phyloP scores from a whole-genome alignment of 2,797 vertebrate species.

The Mycteria americana region DNA sequence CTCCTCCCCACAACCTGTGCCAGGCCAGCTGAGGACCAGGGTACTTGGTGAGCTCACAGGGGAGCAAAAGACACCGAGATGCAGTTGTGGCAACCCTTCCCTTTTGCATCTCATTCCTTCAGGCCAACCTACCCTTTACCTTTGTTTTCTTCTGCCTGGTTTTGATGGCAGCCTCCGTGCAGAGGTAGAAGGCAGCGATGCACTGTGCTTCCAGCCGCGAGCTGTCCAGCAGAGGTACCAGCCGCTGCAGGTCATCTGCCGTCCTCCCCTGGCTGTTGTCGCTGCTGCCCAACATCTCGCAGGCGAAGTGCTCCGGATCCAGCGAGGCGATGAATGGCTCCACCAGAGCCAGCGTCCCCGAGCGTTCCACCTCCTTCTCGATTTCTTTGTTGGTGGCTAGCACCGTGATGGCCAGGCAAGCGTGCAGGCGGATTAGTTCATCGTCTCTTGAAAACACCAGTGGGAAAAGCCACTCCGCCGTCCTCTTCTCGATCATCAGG shows the following conservation, averaged over 20 bases:
- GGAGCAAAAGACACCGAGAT: background rate
- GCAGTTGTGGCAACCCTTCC: background rate
- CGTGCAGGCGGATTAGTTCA: conserved; percentile 89
- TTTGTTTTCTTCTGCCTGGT: conserved; percentile 91
- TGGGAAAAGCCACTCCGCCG: conserved; percentile 95
- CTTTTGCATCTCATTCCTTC: background rate
- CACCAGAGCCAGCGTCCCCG: conserved; percentile 93
- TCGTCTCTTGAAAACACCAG: conserved; percentile 95
- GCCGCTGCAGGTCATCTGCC: conserved; percentile 88
- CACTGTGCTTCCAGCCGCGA: conserved; percentile 92
- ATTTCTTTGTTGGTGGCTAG: conserved; percentile 93
- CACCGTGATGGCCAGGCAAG: conserved; percentile 91
- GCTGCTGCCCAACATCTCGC: conserved; percentile 83
- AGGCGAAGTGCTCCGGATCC: conserved; percentile 88
- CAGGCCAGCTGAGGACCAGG: rapidly evolving
- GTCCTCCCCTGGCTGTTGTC: conserved; percentile 91
- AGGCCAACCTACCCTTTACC: conserved; percentile 71
- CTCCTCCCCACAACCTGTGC: background rate
- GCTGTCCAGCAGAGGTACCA: conserved; percentile 91
- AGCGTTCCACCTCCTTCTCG: conserved; percentile 94
- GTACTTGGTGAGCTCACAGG: background rate
- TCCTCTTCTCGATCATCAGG: conserved; percentile 93
- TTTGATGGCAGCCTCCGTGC: conserved; percentile 92
- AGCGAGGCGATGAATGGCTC: conserved; percentile 94
- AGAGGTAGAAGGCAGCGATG: conserved; percentile 94